Conservation (phyloP, 2,888 invertebrate species). For the Nemoura dubitans region DNA sequence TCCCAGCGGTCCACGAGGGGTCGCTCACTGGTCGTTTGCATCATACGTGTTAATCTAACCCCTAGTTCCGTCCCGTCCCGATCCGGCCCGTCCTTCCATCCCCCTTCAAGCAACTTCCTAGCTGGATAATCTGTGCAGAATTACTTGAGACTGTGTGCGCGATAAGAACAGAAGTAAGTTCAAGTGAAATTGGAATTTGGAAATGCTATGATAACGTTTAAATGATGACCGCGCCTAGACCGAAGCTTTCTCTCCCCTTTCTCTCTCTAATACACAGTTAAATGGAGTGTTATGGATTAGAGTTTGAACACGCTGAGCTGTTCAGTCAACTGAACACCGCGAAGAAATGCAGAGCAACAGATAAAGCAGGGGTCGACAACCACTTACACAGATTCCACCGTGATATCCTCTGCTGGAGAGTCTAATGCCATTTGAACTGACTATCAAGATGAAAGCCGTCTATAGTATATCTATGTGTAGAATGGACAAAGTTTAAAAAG, state of each 20-base stretch:
- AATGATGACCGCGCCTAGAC: slow-evolving; percentile 31
- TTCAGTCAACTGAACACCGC: not conserved
- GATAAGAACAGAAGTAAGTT: slow-evolving; percentile 37
- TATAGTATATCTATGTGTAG: not conserved
- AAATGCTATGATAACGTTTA: slow-evolving; percentile 44
- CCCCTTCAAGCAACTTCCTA: not conserved
- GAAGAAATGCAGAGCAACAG: slow-evolving; percentile 20
- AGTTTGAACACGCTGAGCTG: slow-evolving; percentile 18
- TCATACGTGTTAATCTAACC: slow-evolving; percentile 16
- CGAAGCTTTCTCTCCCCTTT: not conserved
- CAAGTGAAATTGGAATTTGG: slow-evolving; percentile 20
- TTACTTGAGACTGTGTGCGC: not conserved
- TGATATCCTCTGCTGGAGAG: not conserved
- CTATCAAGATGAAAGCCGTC: not conserved
- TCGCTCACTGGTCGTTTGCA: not conserved
- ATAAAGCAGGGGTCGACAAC: slow-evolving; percentile 17
- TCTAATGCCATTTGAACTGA: not conserved
- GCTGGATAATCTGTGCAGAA: not conserved
- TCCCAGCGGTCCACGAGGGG: not conserved
- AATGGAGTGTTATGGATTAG: slow-evolving; percentile 47
- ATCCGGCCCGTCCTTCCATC: too few relatives aligned
- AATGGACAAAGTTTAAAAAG: not conserved
- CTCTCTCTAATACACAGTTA: slow-evolving; percentile 43
- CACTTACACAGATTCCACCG: not conserved
- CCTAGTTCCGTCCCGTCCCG: not conserved